These are phyloP conservation scores for Augiades crinisus DNA, from an alignment of 2,888 invertebrate species.

Conservation along the genomic window DNA sequence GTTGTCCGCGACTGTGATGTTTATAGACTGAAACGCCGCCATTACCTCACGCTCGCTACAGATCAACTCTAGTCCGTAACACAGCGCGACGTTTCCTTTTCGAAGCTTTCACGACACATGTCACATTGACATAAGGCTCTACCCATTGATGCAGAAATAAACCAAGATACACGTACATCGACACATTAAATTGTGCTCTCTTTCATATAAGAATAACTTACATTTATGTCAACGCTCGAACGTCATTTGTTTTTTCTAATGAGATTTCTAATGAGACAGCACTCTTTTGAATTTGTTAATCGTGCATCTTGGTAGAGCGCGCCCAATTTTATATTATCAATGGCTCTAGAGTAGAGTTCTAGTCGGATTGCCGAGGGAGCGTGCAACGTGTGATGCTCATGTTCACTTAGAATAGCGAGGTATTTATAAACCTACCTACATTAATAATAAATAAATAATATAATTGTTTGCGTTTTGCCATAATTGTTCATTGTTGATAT, in stretches of 20 bases:
- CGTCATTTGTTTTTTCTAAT: too few species aligned
- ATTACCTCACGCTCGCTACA: slow-evolving; percentile 80
- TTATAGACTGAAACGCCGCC: slow-evolving; percentile 84
- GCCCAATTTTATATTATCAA: too few species aligned
- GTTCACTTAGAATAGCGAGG: slow-evolving; percentile 61
- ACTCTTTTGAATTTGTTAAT: too few species aligned
- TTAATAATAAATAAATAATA: slow-evolving; percentile 47
- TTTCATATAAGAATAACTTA: too few species aligned
- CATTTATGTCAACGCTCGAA: too few species aligned
- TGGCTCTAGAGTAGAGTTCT: slow-evolving; percentile 15
- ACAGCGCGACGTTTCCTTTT: slow-evolving; percentile 53
- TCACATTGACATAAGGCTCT: slow-evolving; percentile 19
- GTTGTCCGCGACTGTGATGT: slow-evolving; percentile 85
- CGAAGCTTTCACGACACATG: slow-evolving; percentile 15
- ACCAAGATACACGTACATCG: too few species aligned
- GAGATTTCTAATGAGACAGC: too few species aligned
- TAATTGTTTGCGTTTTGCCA: slow-evolving; percentile 69
- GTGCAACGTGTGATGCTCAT: slow-evolving; percentile 56
- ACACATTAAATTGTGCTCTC: too few species aligned
- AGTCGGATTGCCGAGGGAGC: slow-evolving; percentile 32
- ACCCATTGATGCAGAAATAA: too few species aligned
- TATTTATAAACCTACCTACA: slow-evolving; percentile 47
- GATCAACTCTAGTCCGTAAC: slow-evolving; percentile 73
- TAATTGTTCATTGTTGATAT: slow-evolving; percentile 69
- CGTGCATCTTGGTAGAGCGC: too few species aligned